phyloP scores from a whole-genome alignment of 2,113 vertebrate genomes.

The Choloepus hoffmanni region DNA sequence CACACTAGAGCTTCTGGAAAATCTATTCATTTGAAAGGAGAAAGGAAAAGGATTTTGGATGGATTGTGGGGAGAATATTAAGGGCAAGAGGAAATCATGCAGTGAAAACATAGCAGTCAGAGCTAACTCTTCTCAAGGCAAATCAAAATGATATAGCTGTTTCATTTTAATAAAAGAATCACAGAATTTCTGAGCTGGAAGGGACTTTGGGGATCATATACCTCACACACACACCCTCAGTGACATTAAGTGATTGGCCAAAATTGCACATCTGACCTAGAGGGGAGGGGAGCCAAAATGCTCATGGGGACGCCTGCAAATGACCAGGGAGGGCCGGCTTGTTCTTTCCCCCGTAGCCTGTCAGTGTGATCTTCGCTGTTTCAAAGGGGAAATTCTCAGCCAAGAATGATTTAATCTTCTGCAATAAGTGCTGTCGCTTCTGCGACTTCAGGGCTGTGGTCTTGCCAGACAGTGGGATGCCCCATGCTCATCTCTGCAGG shows the following conservation, averaged over 20 bases:
- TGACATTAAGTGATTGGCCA: neutral
- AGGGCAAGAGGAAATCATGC: neutral
- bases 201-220: neutral
- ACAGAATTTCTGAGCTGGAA: neutral
- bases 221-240: neutral
- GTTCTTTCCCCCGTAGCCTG: neutral
- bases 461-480: neutral
- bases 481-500: neutral
- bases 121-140: neutral
- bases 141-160: neutral
- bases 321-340: neutral
- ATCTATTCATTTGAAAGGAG: neutral
- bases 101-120: neutral
- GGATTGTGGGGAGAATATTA: neutral
- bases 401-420: neutral
- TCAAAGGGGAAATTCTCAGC: neutral
- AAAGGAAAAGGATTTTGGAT: neutral
- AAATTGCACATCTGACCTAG: neutral
- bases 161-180: constrained; percentile 9
- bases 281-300: neutral
- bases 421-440: neutral
- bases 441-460: neutral
- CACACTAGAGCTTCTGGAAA: neutral
- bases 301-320: neutral
- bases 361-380: neutral